phyloP scores from a whole-genome alignment of 1,140 invertebrate genomes.

The Drosophila insularis region DNA sequence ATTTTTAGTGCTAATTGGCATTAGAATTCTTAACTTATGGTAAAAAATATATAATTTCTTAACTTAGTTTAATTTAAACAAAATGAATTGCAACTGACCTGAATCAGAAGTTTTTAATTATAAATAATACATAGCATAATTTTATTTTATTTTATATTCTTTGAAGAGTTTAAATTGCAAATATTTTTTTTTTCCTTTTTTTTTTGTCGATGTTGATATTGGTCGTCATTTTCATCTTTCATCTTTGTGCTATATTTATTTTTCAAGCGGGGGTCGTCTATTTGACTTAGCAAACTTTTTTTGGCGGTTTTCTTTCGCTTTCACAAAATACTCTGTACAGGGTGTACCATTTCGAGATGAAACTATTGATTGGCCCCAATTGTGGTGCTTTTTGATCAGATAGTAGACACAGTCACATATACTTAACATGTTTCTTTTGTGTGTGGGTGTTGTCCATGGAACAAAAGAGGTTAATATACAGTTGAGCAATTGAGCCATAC shows the following conservation, averaged over 20 bases:
- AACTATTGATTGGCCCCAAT: neutral
- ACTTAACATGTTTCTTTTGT: neutral
- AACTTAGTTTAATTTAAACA: too few relatives aligned
- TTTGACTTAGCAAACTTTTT: conserved; percentile 2
- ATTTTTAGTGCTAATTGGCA: too few relatives aligned
- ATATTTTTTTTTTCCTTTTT: neutral
- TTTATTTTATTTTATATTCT: neutral
- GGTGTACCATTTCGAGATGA: neutral
- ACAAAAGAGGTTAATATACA: neutral
- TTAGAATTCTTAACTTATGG: too few relatives aligned
- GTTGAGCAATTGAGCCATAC: neutral
- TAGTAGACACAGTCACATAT: neutral
- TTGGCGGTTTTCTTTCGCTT: neutral
- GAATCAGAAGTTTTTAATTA: too few relatives aligned
- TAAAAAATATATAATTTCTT: too few relatives aligned
- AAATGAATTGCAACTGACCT: too few relatives aligned
- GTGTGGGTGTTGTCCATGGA: neutral
- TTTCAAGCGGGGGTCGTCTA: neutral
- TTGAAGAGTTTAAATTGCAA: neutral
- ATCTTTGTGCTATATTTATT: conserved; percentile 2
- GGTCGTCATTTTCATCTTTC: conserved; percentile 1
- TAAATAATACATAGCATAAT: too few relatives aligned
- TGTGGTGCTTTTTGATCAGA: neutral
- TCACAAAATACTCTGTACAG: neutral
- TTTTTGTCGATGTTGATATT: neutral